Percentiles rank a stretch among this genome's conserved stretches.
phyloP scores from a whole-genome alignment of 2,113 vertebrate species.

The Parotia lawesii region DNA sequence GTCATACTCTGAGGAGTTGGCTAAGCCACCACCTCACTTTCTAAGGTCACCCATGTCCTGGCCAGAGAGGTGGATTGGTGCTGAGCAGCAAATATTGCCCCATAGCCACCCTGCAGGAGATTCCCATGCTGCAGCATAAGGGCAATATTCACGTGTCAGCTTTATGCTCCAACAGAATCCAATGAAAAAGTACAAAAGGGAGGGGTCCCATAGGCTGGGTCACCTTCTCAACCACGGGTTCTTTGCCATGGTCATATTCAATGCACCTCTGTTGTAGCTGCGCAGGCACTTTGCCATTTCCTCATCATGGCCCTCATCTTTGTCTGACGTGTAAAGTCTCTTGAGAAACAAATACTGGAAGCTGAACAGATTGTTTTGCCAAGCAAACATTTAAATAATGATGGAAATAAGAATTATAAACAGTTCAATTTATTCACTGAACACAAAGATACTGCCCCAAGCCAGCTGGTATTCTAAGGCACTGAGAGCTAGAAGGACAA shows the following conservation, averaged over 20 bases:
- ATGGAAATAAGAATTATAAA: slow-evolving; percentile 52
- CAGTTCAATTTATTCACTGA: slow-evolving; percentile 21
- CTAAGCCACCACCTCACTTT: not conserved
- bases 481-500: not conserved
- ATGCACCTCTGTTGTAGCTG: not conserved
- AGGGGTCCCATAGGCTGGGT: not conserved
- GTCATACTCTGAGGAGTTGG: not conserved
- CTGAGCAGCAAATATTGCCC: not conserved
- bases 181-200: not conserved
- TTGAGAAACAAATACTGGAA: slow-evolving; percentile 64
- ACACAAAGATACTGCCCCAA: slow-evolving; percentile 36
- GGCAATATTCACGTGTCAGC: not conserved
- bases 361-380: slow-evolving; percentile 33
- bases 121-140: rapidly evolving
- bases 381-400: slow-evolving; percentile 48
- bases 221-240: not conserved
- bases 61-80: not conserved
- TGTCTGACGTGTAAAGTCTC: not conserved
- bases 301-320: not conserved
- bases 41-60: not conserved
- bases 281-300: not conserved
- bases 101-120: not conserved
- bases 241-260: not conserved
- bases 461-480: not conserved
- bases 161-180: not conserved